These are phyloP conservation scores for Apodemia duryi DNA, from an alignment of 2,888 invertebrate genomes.

Conservation along the genomic window DNA sequence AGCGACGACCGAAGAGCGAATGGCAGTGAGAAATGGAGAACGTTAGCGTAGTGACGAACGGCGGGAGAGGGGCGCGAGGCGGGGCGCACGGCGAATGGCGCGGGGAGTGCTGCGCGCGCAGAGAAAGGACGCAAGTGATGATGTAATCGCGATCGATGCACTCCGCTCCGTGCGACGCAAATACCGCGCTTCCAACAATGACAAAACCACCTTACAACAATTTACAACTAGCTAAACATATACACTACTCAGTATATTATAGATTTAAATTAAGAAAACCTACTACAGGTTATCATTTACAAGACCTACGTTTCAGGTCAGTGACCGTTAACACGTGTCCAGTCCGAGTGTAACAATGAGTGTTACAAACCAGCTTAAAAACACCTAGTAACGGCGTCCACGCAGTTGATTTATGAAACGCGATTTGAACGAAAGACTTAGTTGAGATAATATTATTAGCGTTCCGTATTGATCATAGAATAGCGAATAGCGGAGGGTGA, in stretches of 20 bases:
- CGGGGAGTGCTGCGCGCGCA: conserved; percentile 68
- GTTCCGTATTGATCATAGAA: conserved; percentile 56
- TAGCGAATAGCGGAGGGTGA: conserved; percentile 35
- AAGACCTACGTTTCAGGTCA: conserved; percentile 42
- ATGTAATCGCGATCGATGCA: conserved; percentile 79
- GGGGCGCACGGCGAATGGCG: conserved; percentile 35
- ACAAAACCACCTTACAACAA: conserved; percentile 28
- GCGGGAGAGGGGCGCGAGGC: conserved; percentile 49
- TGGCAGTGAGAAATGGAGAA: conserved; percentile 58
- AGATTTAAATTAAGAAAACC: conserved; percentile 25
- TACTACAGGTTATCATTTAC: conserved; percentile 15
- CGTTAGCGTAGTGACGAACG: conserved; percentile 47
- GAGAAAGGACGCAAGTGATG: conserved; percentile 74
- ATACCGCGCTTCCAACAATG: conserved; percentile 36
- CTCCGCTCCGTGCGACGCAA: conserved; percentile 46
- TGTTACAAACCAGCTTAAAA: conserved; percentile 24
- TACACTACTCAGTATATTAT: conserved; percentile 6
- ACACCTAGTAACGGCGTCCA: conserved; percentile 14
- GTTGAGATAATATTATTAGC: conserved; percentile 40
- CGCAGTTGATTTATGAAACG: conserved; percentile 20
- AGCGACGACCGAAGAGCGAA: conserved; percentile 66
- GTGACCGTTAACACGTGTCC: conserved; percentile 56
- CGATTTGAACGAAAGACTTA: conserved; percentile 33
- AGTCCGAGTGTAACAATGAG: conserved; percentile 43
- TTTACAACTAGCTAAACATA: conserved; percentile 7